Conservation (phyloP, 2,888 invertebrate species). For the Allolobophora icterica region DNA sequence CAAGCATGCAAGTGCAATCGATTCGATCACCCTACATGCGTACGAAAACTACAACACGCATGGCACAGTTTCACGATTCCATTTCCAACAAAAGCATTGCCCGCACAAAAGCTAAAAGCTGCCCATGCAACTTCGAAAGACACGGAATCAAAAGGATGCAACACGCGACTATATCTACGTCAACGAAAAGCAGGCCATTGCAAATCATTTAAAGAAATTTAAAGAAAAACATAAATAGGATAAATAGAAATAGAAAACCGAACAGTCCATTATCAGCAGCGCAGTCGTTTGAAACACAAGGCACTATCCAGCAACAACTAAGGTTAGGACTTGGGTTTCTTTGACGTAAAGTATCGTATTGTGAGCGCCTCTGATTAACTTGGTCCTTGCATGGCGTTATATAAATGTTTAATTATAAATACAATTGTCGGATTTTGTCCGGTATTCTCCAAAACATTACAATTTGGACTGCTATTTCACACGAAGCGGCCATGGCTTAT, state of each 20-base stretch:
- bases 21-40: neutral
- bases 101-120: neutral
- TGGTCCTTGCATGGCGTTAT: too few species aligned
- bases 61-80: neutral
- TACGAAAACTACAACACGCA: neutral
- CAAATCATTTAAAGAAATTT: neutral
- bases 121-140: constrained; percentile 9
- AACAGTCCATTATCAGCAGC: neutral
- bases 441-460: too few species aligned
- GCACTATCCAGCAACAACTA: too few species aligned
- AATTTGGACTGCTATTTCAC: too few species aligned
- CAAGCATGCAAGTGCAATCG: neutral
- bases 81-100: neutral
- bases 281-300: too few species aligned
- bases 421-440: too few species aligned
- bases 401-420: too few species aligned
- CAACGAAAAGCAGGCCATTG: neutral
- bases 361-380: too few species aligned
- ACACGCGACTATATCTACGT: neutral
- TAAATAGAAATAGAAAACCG: neutral
- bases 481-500: too few species aligned
- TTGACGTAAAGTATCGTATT: too few species aligned
- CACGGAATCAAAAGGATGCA: neutral
- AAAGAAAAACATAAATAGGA: neutral
- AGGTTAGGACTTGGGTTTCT: too few species aligned